A percentile compares a stretch with the other conserved stretches of the same genome.
phyloP scores from a whole-genome alignment of 2,888 invertebrate genomes.

The Didymodactylos carnosus region DNA sequence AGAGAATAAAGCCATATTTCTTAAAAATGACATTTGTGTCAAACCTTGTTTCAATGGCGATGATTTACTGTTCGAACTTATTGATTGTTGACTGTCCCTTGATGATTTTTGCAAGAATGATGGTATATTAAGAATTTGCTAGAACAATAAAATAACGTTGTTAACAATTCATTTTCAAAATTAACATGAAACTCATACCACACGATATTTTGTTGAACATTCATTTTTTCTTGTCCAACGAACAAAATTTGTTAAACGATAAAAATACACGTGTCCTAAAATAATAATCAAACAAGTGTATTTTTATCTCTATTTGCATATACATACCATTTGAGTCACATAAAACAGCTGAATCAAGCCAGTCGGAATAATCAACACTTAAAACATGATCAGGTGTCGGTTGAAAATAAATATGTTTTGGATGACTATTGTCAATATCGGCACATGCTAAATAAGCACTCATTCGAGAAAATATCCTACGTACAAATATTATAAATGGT shows the following conservation, averaged over 20 bases:
- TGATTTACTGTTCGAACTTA: too few relatives aligned
- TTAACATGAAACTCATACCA: too few relatives aligned
- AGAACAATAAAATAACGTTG: too few relatives aligned
- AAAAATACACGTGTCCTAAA: neutral
- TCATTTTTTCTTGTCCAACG: constrained; percentile 1
- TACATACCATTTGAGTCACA: neutral
- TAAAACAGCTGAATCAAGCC: neutral
- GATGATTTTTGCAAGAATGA: too few relatives aligned
- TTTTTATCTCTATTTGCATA: neutral
- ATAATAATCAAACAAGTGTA: neutral
- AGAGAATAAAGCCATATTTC: too few relatives aligned
- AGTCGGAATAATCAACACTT: neutral
- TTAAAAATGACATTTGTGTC: too few relatives aligned
- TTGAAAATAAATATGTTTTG: neutral
- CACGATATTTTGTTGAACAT: neutral
- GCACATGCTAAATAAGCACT: neutral
- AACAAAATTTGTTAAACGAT: neutral
- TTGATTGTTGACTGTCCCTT: too few relatives aligned
- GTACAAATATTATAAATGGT: neutral
- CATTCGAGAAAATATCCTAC: neutral
- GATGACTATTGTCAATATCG: neutral
- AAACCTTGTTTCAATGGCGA: too few relatives aligned
- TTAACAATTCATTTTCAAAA: too few relatives aligned
- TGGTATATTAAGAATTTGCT: too few relatives aligned
- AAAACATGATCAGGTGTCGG: neutral